These are phyloP conservation scores for Pyrrhosoma nymphula DNA, from an alignment of 2,888 invertebrate species.

Conservation along the genomic window DNA sequence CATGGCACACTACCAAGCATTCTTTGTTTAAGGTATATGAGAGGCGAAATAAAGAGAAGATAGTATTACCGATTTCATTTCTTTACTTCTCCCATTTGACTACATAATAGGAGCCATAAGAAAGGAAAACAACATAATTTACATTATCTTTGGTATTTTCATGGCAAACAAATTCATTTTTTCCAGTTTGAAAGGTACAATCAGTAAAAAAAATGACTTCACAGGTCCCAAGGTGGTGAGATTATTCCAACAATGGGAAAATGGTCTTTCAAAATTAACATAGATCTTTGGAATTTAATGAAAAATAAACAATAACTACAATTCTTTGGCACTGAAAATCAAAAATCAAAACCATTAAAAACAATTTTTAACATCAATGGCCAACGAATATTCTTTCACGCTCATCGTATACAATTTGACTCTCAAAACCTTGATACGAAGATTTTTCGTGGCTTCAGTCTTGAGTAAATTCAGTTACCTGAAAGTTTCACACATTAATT, in stretches of 20 bases:
- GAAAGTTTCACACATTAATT: background rate
- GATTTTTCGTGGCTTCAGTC: slow-evolving; percentile 22
- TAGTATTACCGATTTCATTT: slow-evolving; percentile 28
- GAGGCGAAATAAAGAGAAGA: background rate
- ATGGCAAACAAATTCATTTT: background rate
- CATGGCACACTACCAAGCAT: too few species aligned
- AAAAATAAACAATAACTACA: background rate
- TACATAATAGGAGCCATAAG: slow-evolving; percentile 48
- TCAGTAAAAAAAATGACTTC: background rate
- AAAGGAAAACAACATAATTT: slow-evolving; percentile 46
- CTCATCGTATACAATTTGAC: slow-evolving; percentile 25
- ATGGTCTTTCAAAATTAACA: background rate
- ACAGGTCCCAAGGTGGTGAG: background rate
- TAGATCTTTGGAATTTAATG: background rate
- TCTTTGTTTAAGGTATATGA: background rate
- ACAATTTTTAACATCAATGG: background rate
- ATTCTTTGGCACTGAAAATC: background rate
- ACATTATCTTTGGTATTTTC: slow-evolving; percentile 56
- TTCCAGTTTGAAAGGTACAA: background rate
- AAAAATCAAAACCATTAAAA: background rate
- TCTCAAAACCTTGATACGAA: slow-evolving; percentile 16
- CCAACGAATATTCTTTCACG: background rate
- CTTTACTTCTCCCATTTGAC: slow-evolving; percentile 44
- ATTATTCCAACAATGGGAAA: background rate
- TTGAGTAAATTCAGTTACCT: slow-evolving; percentile 15